Percentiles rank a stretch among this genome's conserved stretches.
These are phyloP conservation scores for Drosophila kikkawai DNA, from an alignment of 1,140 invertebrate genomes.

Conservation along the genomic window DNA sequence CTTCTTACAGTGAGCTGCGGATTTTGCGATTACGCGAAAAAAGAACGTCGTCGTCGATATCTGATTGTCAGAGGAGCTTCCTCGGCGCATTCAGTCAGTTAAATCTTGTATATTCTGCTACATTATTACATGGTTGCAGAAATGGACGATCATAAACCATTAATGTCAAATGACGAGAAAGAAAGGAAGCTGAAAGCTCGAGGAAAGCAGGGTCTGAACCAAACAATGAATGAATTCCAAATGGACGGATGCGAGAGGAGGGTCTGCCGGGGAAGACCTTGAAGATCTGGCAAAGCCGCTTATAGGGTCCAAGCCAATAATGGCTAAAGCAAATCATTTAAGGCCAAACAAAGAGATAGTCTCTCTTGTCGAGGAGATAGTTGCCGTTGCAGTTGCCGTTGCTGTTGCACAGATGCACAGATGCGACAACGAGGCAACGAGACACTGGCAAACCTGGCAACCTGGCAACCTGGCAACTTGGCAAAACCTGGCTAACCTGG, in stretches of 20 bases:
- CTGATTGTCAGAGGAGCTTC: too few species aligned
- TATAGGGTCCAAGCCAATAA: slow-evolving; percentile 22
- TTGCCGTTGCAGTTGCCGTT: slow-evolving; percentile 14
- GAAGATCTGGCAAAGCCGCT: slow-evolving; percentile 20
- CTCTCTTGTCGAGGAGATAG: slow-evolving; percentile 9
- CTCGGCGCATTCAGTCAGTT: too few species aligned
- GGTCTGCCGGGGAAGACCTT: slow-evolving; percentile 10
- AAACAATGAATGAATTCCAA: slow-evolving; percentile 64
- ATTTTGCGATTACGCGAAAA: too few species aligned
- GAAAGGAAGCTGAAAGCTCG: too few species aligned
- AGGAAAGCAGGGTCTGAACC: too few species aligned
- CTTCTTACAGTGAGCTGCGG: too few species aligned
- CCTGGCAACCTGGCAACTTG: slow-evolving; percentile 28
- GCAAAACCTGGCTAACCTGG: slow-evolving; percentile 53
- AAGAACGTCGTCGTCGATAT: too few species aligned
- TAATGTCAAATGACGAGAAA: too few species aligned
- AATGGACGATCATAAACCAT: too few species aligned
- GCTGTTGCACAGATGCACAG: slow-evolving; percentile 5
- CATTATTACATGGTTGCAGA: too few species aligned
- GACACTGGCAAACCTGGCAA: slow-evolving; percentile 22
- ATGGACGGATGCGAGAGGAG: slow-evolving; percentile 24
- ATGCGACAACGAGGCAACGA: slow-evolving; percentile 17
- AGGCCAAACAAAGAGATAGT: slow-evolving; percentile 58
- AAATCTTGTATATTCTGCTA: too few species aligned
- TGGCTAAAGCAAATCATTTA: slow-evolving; percentile 60